Conservation (phyloP, 2,888 invertebrate genomes). For the Mamestra brassicae region DNA sequence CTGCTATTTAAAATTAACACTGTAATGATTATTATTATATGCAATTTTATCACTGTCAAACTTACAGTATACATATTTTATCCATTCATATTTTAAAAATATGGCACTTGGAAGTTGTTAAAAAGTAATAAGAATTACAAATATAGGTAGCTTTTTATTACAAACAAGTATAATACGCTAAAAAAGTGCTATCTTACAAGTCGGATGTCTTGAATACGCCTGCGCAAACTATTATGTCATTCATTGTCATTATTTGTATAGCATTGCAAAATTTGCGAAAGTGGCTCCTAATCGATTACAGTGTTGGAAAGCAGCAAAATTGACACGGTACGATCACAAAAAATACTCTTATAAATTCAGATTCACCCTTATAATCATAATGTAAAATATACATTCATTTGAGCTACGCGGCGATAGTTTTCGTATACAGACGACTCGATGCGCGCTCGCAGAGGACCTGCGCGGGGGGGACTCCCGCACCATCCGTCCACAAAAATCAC, state of each 20-base stretch:
- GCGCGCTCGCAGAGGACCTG: conserved; percentile 32
- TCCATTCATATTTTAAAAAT: conserved; percentile 69
- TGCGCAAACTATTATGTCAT: conserved; percentile 48
- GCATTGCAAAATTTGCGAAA: conserved; percentile 46
- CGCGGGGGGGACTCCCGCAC: conserved; percentile 17
- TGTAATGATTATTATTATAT: conserved; percentile 76
- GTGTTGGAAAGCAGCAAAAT: conserved; percentile 82
- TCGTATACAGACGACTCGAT: conserved; percentile 61
- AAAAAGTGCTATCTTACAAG: conserved; percentile 62
- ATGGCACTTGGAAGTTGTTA: conserved; percentile 76
- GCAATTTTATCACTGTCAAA: conserved; percentile 61
- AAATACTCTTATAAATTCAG: conserved; percentile 85
- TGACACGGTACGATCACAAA: conserved; percentile 81
- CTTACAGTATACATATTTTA: conserved; percentile 57
- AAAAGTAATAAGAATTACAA: conserved; percentile 61
- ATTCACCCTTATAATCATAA: conserved; percentile 82
- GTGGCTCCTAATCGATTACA: conserved; percentile 76
- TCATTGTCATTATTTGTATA: conserved; percentile 43
- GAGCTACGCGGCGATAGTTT: conserved; percentile 82
- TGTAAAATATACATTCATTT: conserved; percentile 82
- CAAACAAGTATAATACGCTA: conserved; percentile 62
- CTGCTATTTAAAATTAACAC: conserved; percentile 81
- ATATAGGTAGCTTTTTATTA: conserved; percentile 61
- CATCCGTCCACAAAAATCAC: conserved; percentile 65
- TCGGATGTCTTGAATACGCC: conserved; percentile 48